Evolutionary conservation across 2,113 vertebrate species (phyloP).

Genomic region (Urocynchramus pylzowi): DNA sequence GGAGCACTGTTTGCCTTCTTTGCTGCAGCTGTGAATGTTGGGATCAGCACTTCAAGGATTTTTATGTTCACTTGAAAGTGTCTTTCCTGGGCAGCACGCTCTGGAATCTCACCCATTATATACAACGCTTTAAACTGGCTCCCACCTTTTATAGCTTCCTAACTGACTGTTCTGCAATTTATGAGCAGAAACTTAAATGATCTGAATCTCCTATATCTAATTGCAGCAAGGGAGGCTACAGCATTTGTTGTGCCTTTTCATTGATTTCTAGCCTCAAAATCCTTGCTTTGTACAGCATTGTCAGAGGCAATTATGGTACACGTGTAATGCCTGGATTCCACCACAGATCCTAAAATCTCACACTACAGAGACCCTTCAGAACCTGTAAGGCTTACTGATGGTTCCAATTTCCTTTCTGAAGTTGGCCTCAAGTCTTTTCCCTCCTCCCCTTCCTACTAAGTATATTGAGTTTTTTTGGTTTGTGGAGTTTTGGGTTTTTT

Average conservation of each 20-base stretch:
- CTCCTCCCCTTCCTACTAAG: background rate
- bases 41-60: slow-evolving; percentile 19
- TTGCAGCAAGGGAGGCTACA: background rate
- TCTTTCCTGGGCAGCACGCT: background rate
- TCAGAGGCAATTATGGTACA: background rate
- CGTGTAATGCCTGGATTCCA: background rate
- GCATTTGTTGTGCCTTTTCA: background rate
- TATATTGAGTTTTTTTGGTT: background rate
- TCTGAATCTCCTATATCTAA: slow-evolving; percentile 7
- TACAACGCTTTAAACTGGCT: background rate
- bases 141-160: slow-evolving; percentile 21
- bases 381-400: background rate
- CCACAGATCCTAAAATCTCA: background rate
- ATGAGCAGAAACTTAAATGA: background rate
- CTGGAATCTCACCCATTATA: slow-evolving; percentile 18
- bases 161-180: background rate
- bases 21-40: background rate
- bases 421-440: background rate
- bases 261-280: background rate
- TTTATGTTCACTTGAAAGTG: slow-evolving; percentile 46
- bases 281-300: background rate
- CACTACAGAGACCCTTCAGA: background rate
- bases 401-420: background rate
- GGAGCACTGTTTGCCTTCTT: background rate
- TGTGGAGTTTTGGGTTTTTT: background rate